A percentile compares a stretch with the other conserved stretches of the same genome.
These are phyloP conservation scores for Clamator glandarius DNA, from an alignment of 2,797 vertebrate genomes.

Conservation along the genomic window DNA sequence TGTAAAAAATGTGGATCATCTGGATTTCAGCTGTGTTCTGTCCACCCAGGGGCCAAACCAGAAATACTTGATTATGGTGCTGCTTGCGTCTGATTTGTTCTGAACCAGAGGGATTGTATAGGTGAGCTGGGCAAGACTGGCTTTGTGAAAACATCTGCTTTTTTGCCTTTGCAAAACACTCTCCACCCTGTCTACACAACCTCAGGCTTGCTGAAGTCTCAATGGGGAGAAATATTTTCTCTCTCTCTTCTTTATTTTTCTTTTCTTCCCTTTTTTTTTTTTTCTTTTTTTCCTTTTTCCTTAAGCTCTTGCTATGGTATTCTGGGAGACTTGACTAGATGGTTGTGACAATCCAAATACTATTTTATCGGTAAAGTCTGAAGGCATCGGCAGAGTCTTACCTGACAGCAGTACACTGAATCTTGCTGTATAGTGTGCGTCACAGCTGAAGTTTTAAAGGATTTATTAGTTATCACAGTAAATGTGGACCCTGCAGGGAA, in stretches of 20 bases:
- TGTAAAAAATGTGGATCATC: constrained; percentile 42
- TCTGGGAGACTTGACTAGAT: not conserved
- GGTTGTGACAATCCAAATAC: not conserved
- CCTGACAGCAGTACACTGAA: not conserved
- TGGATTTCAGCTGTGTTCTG: constrained; percentile 39
- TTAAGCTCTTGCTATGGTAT: not conserved
- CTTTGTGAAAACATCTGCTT: not conserved
- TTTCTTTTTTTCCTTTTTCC: too few species aligned
- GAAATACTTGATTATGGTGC: constrained; percentile 41
- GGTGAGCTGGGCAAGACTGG: not conserved
- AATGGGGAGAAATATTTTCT: not conserved
- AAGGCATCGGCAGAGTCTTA: not conserved
- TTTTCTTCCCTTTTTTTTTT: not conserved
- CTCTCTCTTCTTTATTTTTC: too few species aligned
- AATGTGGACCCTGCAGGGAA: not conserved
- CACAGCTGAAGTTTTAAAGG: not conserved
- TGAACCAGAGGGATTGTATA: not conserved
- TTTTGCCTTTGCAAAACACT: not conserved
- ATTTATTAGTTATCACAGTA: constrained; percentile 24
- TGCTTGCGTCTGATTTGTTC: not conserved
- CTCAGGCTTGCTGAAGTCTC: not conserved
- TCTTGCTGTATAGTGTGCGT: not conserved
- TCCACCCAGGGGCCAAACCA: constrained; percentile 3
- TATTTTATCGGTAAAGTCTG: constrained; percentile 5
- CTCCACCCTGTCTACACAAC: not conserved